Evolutionary conservation across 2,888 invertebrate species (phyloP).

Genomic region (Cheilosia soror): DNA sequence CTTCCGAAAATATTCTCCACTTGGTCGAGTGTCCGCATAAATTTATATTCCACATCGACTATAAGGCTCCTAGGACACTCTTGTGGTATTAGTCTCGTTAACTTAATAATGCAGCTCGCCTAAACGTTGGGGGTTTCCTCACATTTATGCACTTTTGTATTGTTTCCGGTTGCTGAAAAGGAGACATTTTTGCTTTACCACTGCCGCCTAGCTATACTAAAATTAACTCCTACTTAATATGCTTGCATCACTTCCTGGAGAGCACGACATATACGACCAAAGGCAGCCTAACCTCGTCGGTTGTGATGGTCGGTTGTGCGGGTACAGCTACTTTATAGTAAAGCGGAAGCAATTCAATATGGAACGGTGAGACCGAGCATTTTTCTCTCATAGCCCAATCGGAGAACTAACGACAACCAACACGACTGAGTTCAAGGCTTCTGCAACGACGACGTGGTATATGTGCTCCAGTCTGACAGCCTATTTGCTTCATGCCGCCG

Average conservation of each 20-base stretch:
- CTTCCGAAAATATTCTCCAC: background rate
- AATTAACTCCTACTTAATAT: conserved; percentile 66
- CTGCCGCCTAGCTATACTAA: conserved; percentile 23
- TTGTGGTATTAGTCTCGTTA: conserved; percentile 11
- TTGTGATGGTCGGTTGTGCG: conserved; percentile 9
- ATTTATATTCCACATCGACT: background rate
- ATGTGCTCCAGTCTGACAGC: conserved; percentile 27
- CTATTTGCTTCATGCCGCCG: conserved; percentile 60
- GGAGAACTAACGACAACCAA: conserved; percentile 38
- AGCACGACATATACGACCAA: background rate
- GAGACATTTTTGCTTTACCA: conserved; percentile 19
- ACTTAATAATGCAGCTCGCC: conserved; percentile 17
- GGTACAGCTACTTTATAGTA: conserved; percentile 48
- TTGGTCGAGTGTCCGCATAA: background rate
- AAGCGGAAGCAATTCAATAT: conserved; percentile 71
- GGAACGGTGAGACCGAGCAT: conserved; percentile 30
- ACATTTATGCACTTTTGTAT: conserved; percentile 28
- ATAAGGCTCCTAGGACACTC: conserved; percentile 1
- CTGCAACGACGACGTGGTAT: conserved; percentile 3
- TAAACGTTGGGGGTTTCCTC: background rate
- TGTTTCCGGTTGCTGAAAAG: conserved; percentile 39
- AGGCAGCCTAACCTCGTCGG: background rate
- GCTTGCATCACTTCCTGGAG: conserved; percentile 49
- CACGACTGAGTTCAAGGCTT: conserved; percentile 58
- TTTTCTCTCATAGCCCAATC: conserved; percentile 48